Percentiles rank a stretch among this genome's conserved stretches.
Evolutionary conservation across 2,888 invertebrate species (phyloP).

Genomic region (Brenthis ino): DNA sequence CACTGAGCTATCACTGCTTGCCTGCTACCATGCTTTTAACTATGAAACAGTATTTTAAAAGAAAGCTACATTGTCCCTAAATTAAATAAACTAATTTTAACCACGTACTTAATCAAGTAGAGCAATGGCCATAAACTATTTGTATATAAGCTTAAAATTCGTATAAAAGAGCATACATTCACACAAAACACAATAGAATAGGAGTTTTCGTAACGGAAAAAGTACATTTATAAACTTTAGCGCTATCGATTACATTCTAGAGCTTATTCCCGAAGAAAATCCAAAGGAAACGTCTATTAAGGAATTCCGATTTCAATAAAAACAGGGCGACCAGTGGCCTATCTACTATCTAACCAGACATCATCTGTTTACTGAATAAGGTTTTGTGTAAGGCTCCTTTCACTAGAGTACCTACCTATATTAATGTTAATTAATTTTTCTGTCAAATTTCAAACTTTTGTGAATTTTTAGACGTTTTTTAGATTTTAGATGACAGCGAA

Average conservation of each 20-base stretch:
- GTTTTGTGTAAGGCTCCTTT: slow-evolving; percentile 7
- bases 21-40: too few species aligned
- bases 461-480: too few species aligned
- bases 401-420: slow-evolving; percentile 1
- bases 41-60: too few species aligned
- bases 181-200: slow-evolving; percentile 5
- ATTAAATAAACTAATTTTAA: too few species aligned
- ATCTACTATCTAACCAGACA: slow-evolving; percentile 17
- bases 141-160: neutral
- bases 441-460: too few species aligned
- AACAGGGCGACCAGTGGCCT: slow-evolving; percentile 11
- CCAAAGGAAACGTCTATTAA: neutral
- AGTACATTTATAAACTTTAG: slow-evolving; percentile 9
- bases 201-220: slow-evolving; percentile 4
- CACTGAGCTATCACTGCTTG: too few species aligned
- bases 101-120: too few species aligned
- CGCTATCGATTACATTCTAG: slow-evolving; percentile 18
- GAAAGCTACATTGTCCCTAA: too few species aligned
- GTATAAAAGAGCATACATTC: slow-evolving; percentile 12
- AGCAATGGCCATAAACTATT: too few species aligned
- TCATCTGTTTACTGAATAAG: slow-evolving; percentile 16
- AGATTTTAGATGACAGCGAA: too few species aligned
- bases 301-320: slow-evolving; percentile 23
- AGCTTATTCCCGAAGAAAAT: slow-evolving; percentile 15
- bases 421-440: too few species aligned